Base-by-base conservation (phyloP, 2,113 vertebrate genomes). In the Podilymbus podiceps region DNA sequence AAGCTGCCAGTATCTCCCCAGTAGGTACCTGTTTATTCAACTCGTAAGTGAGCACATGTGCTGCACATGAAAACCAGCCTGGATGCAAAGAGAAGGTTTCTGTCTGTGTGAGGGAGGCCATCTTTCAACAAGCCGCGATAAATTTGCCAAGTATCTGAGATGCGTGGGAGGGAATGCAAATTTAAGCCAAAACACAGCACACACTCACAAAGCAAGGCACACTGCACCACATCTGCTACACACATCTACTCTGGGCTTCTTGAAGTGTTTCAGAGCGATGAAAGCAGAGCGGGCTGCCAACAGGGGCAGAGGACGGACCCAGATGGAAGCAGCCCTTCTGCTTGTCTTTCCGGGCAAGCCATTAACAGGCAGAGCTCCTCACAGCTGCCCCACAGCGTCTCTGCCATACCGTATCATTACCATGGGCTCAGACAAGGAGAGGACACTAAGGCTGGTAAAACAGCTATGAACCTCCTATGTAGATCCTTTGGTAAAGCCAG, bases 401-500 rank as follows among this genome's bases (percentile, higher is more conserved):
- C 71, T 46, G 16, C 33, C 44, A 12, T 7, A 30, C 22, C 19
- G 1, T 5, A 7, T 25, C 6, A 5, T 15, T 17, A 31, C 35
- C 46, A 72, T 0, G 0, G 8, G n/a, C 40, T 91, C 92, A 52
- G 53, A 44, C 40, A 58, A 74, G 23, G n/a, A 80, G 15, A 13
- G 30, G 40, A 47, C 10, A 23, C 24, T 6, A 22, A 55, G 12
- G 47, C 18, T 75, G 59, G 62, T 12, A 47, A 78, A 91, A 91
- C 1, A 3, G 33, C 19, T 42, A 1, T 0, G 0, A 78, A 58
- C n/a, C 60, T 78, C 30, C 0, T 5, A 13, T 2, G 23, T 6
- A 55, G 52, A 40, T 24, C 24, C n/a, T 77, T 27, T 24, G 17
- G 55, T 90, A 91, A 84, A 93, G 46, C 19, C 44, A 55, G 20